phyloP scores from a whole-genome alignment of 2,888 invertebrate species.

The Euphydryas editha region DNA sequence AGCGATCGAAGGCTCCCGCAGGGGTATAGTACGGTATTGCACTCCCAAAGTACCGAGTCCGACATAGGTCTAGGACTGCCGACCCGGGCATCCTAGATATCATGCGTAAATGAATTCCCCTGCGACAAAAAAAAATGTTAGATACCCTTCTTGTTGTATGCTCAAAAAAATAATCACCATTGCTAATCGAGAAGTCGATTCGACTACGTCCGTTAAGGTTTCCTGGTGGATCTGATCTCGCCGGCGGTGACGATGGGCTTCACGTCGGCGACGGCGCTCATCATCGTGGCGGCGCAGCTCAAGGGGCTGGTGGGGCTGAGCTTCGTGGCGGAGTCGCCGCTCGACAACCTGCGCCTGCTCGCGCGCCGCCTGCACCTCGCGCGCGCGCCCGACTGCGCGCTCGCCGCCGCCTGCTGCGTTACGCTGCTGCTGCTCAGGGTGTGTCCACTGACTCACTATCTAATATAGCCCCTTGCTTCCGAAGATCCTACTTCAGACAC shows the following conservation, averaged over 20 bases:
- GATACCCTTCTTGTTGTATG: too few relatives aligned
- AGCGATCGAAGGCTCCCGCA: too few relatives aligned
- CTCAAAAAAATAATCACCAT: not conserved
- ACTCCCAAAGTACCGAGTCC: too few relatives aligned
- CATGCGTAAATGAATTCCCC: too few relatives aligned
- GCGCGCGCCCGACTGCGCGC: constrained; percentile 84
- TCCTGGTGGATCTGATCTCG: constrained; percentile 93
- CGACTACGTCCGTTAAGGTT: constrained; percentile 86
- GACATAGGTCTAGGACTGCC: too few relatives aligned
- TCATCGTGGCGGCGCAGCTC: constrained; percentile 89
- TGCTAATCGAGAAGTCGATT: not conserved
- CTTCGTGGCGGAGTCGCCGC: constrained; percentile 86
- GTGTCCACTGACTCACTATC: constrained; percentile 38
- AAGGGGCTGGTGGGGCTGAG: constrained; percentile 89
- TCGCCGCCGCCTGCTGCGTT: constrained; percentile 86
- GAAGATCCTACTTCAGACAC: not conserved
- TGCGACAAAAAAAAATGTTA: too few relatives aligned
- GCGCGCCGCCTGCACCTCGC: constrained; percentile 75
- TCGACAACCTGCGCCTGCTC: constrained; percentile 83
- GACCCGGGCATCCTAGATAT: too few relatives aligned
- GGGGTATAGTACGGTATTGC: too few relatives aligned
- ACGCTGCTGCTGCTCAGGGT: constrained; percentile 88
- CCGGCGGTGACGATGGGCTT: constrained; percentile 92
- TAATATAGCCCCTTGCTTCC: not conserved
- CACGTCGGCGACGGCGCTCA: constrained; percentile 92